Conservation (phyloP, 2,113 vertebrate genomes). For the Aviceda subcristata region DNA sequence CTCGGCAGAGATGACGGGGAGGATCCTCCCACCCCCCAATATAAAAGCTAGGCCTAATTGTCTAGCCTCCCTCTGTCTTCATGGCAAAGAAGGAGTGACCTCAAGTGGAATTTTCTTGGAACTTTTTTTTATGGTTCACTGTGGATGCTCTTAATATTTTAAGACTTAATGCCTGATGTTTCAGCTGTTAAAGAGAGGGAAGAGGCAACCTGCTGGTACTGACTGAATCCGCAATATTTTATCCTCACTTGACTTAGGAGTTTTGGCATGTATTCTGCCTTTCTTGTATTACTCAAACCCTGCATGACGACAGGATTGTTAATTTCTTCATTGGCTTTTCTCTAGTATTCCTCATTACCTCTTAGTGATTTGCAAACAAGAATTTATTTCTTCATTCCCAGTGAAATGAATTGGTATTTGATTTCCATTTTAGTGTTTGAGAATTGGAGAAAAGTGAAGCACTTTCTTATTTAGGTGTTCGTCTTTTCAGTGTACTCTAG, state of each 20-base stretch:
- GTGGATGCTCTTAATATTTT: not conserved
- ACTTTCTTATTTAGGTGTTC: not conserved
- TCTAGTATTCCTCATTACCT: not conserved
- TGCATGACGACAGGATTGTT: not conserved
- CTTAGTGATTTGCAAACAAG: not conserved
- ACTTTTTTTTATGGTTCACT: not conserved
- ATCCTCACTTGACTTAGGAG: not conserved
- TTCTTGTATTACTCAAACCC: not conserved
- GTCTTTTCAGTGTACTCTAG: not conserved
- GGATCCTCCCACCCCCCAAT: rapidly evolving
- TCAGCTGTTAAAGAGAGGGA: not conserved
- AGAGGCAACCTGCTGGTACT: not conserved
- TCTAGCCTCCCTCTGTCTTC: not conserved
- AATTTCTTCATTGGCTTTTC: not conserved
- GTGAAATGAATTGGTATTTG: not conserved
- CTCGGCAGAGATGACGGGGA: not conserved
- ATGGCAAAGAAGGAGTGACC: not conserved
- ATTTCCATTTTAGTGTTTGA: not conserved
- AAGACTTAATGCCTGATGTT: not conserved
- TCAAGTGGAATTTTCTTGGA: not conserved
- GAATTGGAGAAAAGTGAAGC: not conserved
- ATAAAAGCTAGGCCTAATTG: not conserved
- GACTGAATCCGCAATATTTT: not conserved
- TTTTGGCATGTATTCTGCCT: not conserved
- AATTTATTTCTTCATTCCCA: not conserved